phyloP scores from a whole-genome alignment of 2,888 invertebrate genomes.

The Apomyelois bistriatella region DNA sequence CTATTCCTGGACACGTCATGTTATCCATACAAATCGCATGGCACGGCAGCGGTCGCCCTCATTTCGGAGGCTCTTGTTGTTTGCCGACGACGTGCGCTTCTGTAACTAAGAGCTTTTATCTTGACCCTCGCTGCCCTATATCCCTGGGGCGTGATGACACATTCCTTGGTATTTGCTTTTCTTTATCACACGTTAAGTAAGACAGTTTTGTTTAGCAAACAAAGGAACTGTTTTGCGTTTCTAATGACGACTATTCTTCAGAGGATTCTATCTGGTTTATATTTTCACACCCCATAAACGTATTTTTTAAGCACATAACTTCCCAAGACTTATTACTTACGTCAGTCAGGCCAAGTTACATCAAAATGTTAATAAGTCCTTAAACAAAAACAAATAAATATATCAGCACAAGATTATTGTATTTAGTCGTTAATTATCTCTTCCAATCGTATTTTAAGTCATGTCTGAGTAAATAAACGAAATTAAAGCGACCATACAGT shows the following conservation, averaged over 20 bases:
- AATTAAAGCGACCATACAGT: neutral
- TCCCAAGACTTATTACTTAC: too few relatives aligned
- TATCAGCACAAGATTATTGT: too few relatives aligned
- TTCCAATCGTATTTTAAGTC: neutral
- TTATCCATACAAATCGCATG: conserved; percentile 28
- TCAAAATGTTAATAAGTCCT: too few relatives aligned
- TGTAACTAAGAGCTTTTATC: conserved; percentile 66
- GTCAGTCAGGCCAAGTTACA: too few relatives aligned
- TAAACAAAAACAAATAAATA: too few relatives aligned
- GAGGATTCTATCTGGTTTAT: neutral
- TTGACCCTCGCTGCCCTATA: conserved; percentile 61
- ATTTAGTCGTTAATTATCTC: too few relatives aligned
- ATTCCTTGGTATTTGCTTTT: conserved; percentile 34
- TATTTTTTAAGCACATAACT: too few relatives aligned
- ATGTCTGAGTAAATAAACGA: neutral
- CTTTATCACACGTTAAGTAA: conserved; percentile 6
- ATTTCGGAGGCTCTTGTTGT: conserved; percentile 40
- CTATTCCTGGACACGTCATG: conserved; percentile 22
- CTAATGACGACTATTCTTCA: neutral
- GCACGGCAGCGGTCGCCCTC: conserved; percentile 48
- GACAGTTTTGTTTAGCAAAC: neutral
- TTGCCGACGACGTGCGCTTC: conserved; percentile 36
- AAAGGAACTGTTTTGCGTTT: neutral
- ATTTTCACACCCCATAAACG: too few relatives aligned
- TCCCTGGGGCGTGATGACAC: conserved; percentile 50